These are phyloP conservation scores for Diarsia dahlii DNA, from an alignment of 2,888 invertebrate species.

Conservation along the genomic window DNA sequence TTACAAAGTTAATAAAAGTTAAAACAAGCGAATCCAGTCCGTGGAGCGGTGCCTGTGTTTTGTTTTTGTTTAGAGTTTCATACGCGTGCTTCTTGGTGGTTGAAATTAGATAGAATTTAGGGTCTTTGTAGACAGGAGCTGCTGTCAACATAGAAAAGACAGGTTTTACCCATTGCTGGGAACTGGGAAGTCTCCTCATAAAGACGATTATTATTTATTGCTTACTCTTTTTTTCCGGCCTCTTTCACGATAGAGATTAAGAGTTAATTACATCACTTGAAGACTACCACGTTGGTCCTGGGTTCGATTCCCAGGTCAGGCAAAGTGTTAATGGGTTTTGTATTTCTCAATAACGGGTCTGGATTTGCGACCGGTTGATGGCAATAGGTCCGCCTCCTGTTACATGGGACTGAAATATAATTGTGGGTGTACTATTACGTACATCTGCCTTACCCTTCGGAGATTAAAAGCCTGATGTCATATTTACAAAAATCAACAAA, in stretches of 20 bases:
- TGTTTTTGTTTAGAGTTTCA: constrained; percentile 11
- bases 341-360: neutral
- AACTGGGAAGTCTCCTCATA: neutral
- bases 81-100: neutral
- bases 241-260: too few relatives aligned
- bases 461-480: neutral
- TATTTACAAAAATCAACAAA: neutral
- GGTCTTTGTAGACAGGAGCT: neutral
- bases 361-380: neutral
- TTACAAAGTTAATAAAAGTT: constrained; percentile 51
- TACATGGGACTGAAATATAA: neutral
- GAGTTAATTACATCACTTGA: neutral
- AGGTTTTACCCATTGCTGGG: neutral
- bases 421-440: neutral
- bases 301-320: neutral
- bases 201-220: neutral
- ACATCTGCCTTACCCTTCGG: neutral
- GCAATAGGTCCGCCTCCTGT: neutral
- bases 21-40: constrained; percentile 43
- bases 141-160: neutral
- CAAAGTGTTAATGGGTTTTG: neutral
- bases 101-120: neutral
- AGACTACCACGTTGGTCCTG: neutral
- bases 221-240: neutral
- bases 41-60: constrained; percentile 10